Percentiles rank a stretch among this genome's conserved stretches.
These are phyloP conservation scores for Sarcophaga variegata DNA, from an alignment of 2,888 invertebrate species.

Conservation along the genomic window DNA sequence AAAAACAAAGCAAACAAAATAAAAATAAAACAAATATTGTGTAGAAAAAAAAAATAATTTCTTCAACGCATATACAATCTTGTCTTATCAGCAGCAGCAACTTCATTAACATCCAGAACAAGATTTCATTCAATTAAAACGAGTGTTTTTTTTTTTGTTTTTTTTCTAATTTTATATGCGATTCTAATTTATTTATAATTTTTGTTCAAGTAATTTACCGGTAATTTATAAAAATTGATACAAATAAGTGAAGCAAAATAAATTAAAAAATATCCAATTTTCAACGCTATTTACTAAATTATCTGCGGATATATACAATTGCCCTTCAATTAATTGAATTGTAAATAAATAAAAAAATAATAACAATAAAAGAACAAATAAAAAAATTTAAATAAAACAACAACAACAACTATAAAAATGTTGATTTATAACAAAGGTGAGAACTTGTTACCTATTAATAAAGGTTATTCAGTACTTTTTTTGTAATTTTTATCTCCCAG, in stretches of 20 bases:
- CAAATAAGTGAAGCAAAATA: not conserved
- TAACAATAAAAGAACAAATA: not conserved
- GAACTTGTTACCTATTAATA: slow-evolving; percentile 35
- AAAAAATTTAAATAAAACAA: not conserved
- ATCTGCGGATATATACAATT: not conserved
- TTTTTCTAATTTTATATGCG: not conserved
- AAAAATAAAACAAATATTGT: slow-evolving; percentile 1
- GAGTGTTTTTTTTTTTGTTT: not conserved
- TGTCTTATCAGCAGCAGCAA: slow-evolving; percentile 38
- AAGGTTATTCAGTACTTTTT: slow-evolving; percentile 28
- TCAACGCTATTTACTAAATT: not conserved
- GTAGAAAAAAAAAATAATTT: no score
- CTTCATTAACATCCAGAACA: slow-evolving; percentile 44
- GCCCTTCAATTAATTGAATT: slow-evolving; percentile 11
- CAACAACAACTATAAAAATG: slow-evolving; percentile 32
- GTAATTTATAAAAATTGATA: not conserved
- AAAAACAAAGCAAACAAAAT: not conserved
- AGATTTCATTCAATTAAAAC: slow-evolving; percentile 29
- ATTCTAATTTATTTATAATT: slow-evolving; percentile 6
- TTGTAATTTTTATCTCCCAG: no score
- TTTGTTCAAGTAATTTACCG: slow-evolving; percentile 5
- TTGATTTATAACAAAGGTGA: slow-evolving; percentile 59
- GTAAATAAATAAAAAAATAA: slow-evolving; percentile 20
- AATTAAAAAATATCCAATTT: no score
- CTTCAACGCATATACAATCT: slow-evolving; percentile 32